Percentiles rank a stretch among this genome's conserved stretches.
Conservation (phyloP, 2,113 vertebrate genomes). For the Poecile atricapillus region DNA sequence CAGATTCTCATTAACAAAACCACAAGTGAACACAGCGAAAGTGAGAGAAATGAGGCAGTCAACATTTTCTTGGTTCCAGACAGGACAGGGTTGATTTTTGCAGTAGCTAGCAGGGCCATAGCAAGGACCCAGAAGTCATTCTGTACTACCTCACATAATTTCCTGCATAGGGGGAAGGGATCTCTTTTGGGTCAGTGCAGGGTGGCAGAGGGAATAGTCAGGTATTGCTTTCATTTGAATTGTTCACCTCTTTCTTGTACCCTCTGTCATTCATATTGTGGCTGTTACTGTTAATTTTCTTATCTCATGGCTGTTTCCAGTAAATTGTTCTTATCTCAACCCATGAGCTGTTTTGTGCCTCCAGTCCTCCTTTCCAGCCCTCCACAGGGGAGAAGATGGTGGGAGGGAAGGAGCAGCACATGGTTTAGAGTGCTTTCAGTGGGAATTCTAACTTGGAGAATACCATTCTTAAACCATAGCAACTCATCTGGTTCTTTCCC, state of each 20-base stretch:
- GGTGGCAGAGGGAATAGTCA: background rate
- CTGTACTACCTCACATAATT: background rate
- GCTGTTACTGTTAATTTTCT: background rate
- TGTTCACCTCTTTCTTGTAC: background rate
- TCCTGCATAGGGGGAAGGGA: too few relatives aligned
- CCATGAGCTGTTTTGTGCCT: rapidly evolving
- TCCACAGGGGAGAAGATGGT: background rate
- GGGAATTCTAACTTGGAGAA: background rate
- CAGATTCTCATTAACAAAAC: background rate
- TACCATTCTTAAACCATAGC: background rate
- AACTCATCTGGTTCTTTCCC: background rate
- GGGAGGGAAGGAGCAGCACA: background rate
- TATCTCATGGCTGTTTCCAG: background rate
- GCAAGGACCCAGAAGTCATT: background rate
- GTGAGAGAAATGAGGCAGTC: background rate
- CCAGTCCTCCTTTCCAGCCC: background rate
- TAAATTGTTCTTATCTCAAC: background rate
- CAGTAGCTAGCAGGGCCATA: background rate
- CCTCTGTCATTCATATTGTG: background rate
- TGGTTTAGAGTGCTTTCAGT: background rate
- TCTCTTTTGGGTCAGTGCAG: background rate
- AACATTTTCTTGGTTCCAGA: background rate
- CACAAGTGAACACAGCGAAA: background rate
- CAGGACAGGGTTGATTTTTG: background rate
- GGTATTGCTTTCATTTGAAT: background rate